A percentile compares a stretch with the other conserved stretches of the same genome.
phyloP scores from a whole-genome alignment of 2,888 invertebrate species.

The Cheilosia scutellata region DNA sequence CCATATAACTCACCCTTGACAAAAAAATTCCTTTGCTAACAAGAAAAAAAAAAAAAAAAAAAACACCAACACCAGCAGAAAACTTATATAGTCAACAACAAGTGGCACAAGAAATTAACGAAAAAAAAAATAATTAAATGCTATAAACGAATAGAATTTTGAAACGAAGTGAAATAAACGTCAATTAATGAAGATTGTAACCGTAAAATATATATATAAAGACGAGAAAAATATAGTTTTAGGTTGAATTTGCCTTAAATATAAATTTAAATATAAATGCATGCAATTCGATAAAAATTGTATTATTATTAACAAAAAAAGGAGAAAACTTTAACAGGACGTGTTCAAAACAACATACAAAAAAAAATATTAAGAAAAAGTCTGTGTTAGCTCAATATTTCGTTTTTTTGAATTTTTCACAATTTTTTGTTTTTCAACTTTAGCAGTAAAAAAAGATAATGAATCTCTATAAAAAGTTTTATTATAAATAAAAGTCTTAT shows the following conservation, averaged over 20 bases:
- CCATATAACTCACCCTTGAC: conserved; percentile 58
- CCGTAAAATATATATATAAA: conserved; percentile 51
- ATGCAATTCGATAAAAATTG: conserved; percentile 67
- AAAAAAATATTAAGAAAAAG: conserved; percentile 40
- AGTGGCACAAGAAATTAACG: conserved; percentile 55
- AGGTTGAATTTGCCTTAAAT: conserved; percentile 75
- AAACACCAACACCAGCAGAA: conserved; percentile 9
- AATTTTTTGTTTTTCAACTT: conserved; percentile 53
- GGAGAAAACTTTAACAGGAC: conserved; percentile 43
- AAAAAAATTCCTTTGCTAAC: conserved; percentile 40
- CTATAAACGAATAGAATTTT: conserved; percentile 70
- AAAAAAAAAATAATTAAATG: conserved; percentile 35
- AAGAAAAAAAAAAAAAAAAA: neutral
- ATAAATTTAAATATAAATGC: conserved; percentile 58
- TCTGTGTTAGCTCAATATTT: conserved; percentile 75
- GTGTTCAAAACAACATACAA: conserved; percentile 52
- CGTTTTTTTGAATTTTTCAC: conserved; percentile 44
- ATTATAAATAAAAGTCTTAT: conserved; percentile 27
- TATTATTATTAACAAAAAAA: conserved; percentile 52
- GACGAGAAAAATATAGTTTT: conserved; percentile 50
- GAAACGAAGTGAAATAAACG: conserved; percentile 71
- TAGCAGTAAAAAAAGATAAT: conserved; percentile 48
- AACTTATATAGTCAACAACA: conserved; percentile 42
- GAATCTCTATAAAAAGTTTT: conserved; percentile 9
- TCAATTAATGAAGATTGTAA: conserved; percentile 73